A percentile compares a stretch with the other conserved stretches of the same genome.
phyloP scores from a whole-genome alignment of 2,113 vertebrate genomes.

The Arizona elegans region DNA sequence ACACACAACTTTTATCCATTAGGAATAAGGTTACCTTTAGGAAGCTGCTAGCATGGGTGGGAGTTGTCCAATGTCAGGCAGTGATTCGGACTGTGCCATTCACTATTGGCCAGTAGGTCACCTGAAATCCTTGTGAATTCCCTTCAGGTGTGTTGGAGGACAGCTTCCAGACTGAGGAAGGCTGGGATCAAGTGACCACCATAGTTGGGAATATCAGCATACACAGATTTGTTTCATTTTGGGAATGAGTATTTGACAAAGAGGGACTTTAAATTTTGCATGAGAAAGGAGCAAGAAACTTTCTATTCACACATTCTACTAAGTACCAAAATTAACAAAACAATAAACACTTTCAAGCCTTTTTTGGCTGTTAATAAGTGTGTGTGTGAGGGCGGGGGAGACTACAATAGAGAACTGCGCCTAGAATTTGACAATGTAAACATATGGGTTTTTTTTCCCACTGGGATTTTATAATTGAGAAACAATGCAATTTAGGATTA shows the following conservation, averaged over 20 bases:
- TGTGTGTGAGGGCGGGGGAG: neutral
- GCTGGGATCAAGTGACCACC: neutral
- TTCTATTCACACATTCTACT: neutral
- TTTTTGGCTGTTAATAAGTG: neutral
- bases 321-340: constrained; percentile 4
- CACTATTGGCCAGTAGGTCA: neutral
- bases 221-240: neutral
- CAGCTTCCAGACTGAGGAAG: neutral
- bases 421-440: constrained; percentile 7
- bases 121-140: neutral
- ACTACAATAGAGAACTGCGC: constrained; percentile 19
- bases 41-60: neutral
- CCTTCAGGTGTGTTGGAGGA: neutral
- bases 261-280: constrained; percentile 17
- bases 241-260: neutral
- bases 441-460: constrained; percentile 24
- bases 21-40: neutral
- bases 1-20: neutral
- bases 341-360: constrained; percentile 24
- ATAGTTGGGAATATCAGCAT: neutral
- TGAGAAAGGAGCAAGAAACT: constrained; percentile 34
- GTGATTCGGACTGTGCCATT: neutral
- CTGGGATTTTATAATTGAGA: neutral
- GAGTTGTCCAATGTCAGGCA: neutral
- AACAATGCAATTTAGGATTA: neutral